phyloP scores from a whole-genome alignment of 1,140 invertebrate species.

The Drosophila mojavensis region DNA sequence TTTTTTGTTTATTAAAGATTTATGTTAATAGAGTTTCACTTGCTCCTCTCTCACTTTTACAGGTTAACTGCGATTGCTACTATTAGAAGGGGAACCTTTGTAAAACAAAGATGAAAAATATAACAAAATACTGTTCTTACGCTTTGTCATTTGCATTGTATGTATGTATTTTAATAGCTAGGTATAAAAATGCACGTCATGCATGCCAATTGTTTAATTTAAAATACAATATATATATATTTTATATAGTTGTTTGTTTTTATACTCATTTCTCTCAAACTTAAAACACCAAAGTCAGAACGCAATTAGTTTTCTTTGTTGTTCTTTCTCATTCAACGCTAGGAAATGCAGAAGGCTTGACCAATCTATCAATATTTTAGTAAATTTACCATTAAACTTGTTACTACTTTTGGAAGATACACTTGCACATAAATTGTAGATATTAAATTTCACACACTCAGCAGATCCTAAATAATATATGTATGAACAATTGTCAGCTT shows the following conservation, averaged over 20 bases:
- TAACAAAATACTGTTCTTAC: slow-evolving; percentile 77
- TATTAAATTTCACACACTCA: slow-evolving; percentile 28
- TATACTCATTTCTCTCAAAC: slow-evolving; percentile 34
- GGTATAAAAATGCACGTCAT: slow-evolving; percentile 66
- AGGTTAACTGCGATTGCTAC: slow-evolving; percentile 55
- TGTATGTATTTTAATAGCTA: slow-evolving; percentile 62
- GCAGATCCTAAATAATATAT: slow-evolving; percentile 19
- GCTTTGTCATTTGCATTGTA: slow-evolving; percentile 70
- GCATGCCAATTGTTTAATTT: slow-evolving; percentile 46
- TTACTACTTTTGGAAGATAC: slow-evolving; percentile 65
- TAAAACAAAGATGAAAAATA: slow-evolving; percentile 61
- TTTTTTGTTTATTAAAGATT: slow-evolving; percentile 51
- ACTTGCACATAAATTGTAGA: slow-evolving; percentile 48
- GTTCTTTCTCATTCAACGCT: slow-evolving; percentile 23
- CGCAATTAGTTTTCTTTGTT: slow-evolving; percentile 11
- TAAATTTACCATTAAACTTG: slow-evolving; percentile 40
- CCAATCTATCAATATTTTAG: slow-evolving; percentile 53
- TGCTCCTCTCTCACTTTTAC: slow-evolving; percentile 30
- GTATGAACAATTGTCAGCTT: slow-evolving; percentile 37
- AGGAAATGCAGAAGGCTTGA: slow-evolving; percentile 56
- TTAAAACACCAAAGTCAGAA: slow-evolving; percentile 27
- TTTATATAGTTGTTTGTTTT: slow-evolving; percentile 28
- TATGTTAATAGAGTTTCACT: slow-evolving; percentile 69
- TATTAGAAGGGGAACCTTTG: slow-evolving; percentile 62
- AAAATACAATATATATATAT: slow-evolving; percentile 57